phyloP scores from a whole-genome alignment of 53 echinoderm and acorn worm species.

The Crossaster papposus region DNA sequence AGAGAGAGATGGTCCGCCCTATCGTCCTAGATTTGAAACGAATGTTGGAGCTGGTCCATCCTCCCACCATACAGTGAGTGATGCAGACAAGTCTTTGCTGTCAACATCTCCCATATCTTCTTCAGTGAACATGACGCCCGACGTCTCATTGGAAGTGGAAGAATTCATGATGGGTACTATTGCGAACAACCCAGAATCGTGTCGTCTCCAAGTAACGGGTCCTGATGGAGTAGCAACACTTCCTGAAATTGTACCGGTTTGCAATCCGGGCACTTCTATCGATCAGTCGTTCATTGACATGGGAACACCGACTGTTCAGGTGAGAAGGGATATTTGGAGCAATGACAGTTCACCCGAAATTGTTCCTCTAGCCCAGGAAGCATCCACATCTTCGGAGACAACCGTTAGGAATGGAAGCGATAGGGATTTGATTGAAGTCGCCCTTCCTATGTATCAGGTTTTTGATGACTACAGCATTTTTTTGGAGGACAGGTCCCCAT shows the following conservation, averaged over 20 bases:
- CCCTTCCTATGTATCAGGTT: slow-evolving; percentile 30
- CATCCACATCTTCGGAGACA: background rate
- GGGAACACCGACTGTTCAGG: slow-evolving; percentile 52
- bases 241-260: slow-evolving; percentile 7
- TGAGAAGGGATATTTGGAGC: slow-evolving; percentile 11
- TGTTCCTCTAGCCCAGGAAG: background rate
- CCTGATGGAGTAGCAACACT: slow-evolving; percentile 3
- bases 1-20: slow-evolving; percentile 4
- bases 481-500: slow-evolving; percentile 24
- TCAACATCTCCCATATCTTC: too few relatives aligned
- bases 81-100: too few relatives aligned
- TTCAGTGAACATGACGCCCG: background rate
- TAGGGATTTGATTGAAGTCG: slow-evolving; percentile 10
- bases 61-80: background rate
- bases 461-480: background rate
- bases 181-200: slow-evolving; percentile 25
- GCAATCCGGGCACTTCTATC: too few relatives aligned
- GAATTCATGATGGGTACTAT: slow-evolving; percentile 20
- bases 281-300: slow-evolving; percentile 37
- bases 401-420: background rate
- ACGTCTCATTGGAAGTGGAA: background rate
- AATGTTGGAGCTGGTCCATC: slow-evolving; percentile 34
- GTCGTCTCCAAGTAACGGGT: background rate
- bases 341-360: background rate
- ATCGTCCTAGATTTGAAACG: slow-evolving; percentile 2